These are phyloP conservation scores for Galleria mellonella DNA, from an alignment of 1,140 invertebrate genomes.

Conservation along the genomic window DNA sequence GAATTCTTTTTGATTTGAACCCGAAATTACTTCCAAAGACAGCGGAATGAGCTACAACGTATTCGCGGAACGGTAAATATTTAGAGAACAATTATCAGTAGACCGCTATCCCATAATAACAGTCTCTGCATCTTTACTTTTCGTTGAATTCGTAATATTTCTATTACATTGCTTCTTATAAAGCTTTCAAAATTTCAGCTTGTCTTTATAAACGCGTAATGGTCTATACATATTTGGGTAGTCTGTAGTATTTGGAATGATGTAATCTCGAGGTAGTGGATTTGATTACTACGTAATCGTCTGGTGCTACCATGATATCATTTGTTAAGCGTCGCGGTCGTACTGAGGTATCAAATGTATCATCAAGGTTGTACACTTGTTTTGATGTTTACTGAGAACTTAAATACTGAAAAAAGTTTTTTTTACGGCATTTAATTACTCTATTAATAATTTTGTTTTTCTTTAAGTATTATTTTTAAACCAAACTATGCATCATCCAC, in stretches of 20 bases:
- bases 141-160: neutral
- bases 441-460: neutral
- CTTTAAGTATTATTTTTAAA: neutral
- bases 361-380: slow-evolving; percentile 26
- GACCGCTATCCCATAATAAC: slow-evolving; percentile 40
- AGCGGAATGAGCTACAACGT: slow-evolving; percentile 35
- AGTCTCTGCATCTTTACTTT: slow-evolving; percentile 17
- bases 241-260: neutral
- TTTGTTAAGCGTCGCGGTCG: slow-evolving; percentile 47
- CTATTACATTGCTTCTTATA: slow-evolving; percentile 19
- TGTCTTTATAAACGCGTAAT: neutral
- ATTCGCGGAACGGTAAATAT: slow-evolving; percentile 54
- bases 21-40: slow-evolving; percentile 10
- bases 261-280: slow-evolving; percentile 15
- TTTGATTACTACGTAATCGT: slow-evolving; percentile 60
- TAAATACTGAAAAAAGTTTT: too few relatives aligned
- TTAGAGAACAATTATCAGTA: slow-evolving; percentile 62
- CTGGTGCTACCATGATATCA: slow-evolving; percentile 53
- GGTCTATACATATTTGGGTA: neutral
- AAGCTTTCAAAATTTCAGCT: neutral
- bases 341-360: slow-evolving; percentile 35
- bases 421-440: too few relatives aligned
- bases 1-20: too few relatives aligned
- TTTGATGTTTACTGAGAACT: neutral
- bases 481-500: neutral